phyloP scores from a whole-genome alignment of 2,797 vertebrate species.

The Eulemur mongoz region DNA sequence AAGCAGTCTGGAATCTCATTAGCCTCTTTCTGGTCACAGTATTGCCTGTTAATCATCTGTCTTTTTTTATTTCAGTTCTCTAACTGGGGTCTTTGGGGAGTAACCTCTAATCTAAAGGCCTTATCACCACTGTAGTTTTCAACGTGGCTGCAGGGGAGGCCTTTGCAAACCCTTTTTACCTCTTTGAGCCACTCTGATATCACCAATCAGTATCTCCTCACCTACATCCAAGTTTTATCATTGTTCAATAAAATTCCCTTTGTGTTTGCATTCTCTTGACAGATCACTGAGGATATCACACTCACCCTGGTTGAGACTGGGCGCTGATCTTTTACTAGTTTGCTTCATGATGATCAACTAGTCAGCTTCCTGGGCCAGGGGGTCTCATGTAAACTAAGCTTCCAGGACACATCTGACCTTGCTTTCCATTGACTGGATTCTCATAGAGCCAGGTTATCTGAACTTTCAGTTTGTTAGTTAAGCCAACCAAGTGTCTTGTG shows the following conservation, averaged over 20 bases:
- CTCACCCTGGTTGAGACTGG: not conserved
- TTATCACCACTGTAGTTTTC: not conserved
- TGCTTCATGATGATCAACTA: not conserved
- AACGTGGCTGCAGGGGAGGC: not conserved
- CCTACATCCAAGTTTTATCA: not conserved
- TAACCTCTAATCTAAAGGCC: slow-evolving; percentile 34
- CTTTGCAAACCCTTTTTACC: not conserved
- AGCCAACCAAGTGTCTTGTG: not conserved
- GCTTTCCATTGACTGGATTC: not conserved
- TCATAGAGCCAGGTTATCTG: not conserved
- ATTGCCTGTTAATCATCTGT: slow-evolving; percentile 57
- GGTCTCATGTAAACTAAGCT: not conserved
- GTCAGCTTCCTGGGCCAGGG: not conserved
- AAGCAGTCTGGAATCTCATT: slow-evolving; percentile 61
- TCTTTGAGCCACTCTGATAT: not conserved
- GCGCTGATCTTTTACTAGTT: not conserved
- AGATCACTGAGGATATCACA: not conserved
- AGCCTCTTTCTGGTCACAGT: slow-evolving; percentile 30
- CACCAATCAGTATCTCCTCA: not conserved
- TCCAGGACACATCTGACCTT: not conserved
- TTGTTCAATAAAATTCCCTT: not conserved
- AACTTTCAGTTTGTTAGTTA: not conserved
- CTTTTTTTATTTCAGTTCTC: slow-evolving; percentile 44
- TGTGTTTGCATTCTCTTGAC: not conserved
- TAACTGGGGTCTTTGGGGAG: not conserved